Evolutionary conservation across 2,797 vertebrate genomes (phyloP), one percentile per base, ranked within the genome.

Genomic region (Heteromormyrus szaboi): DNA sequence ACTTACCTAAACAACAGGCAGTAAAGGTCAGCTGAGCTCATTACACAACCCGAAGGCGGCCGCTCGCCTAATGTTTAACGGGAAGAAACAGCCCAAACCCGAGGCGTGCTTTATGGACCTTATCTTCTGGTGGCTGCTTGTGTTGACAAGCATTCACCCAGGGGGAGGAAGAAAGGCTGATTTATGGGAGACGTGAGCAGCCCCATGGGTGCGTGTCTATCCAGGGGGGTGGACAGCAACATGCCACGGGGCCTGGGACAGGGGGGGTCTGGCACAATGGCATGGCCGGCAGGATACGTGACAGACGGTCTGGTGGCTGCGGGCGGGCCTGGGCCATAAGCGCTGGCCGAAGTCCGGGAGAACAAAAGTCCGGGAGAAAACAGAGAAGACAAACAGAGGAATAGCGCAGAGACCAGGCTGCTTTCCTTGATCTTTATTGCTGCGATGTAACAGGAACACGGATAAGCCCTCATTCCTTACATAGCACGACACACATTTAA

Each of bases 31-130:
- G 85, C 72, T 87, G 44, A 37, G 41, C 68, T 72, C 79, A 86
- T 91, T 92, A 88, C 68, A 53, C 87, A 91, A 90, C 89, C 53
- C 76, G 41, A 37, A 88, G 88, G 79, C 54, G 59, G 54, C 54
- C 81, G 54, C 89, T 89, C 90, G 88, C 44, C 51, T 81, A 81
- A 48, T 83, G 85, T 87, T 88, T 88, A 87, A 88, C 88, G 5
- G 88, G 62, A 72, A 4, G 19, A 56, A 85, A 76, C 85, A 22
- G 33, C 72, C 25, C 56, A 46, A n/a, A 9, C 48, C 51, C 62
- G 19, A 83, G 85, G 22, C 41, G 51, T 83, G 72, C 90, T 88
- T 90, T 91, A 92, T 89, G 48, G 86, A 11, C 25, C 50, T 88
- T 91, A 91, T 91, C 91, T 89, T 83, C 37, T 59, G 19, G 29